phyloP scores from a whole-genome alignment of 2,888 invertebrate genomes.

The Orthosia gracilis region DNA sequence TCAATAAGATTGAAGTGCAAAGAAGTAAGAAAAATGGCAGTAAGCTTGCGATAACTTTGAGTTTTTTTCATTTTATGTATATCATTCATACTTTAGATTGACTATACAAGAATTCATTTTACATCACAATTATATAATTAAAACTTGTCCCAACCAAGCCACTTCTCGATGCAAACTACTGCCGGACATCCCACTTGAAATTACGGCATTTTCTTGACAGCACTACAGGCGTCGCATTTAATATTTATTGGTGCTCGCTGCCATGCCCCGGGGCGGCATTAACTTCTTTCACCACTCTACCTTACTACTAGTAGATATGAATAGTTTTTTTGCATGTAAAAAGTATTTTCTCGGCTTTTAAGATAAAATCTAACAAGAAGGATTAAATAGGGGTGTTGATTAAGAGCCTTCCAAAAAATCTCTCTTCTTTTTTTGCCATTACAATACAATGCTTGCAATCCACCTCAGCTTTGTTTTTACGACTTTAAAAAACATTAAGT shows the following conservation, averaged over 20 bases:
- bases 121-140: neutral
- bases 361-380: neutral
- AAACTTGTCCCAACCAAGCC: neutral
- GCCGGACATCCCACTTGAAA: neutral
- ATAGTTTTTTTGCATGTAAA: constrained; percentile 4
- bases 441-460: no score
- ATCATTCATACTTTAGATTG: no score
- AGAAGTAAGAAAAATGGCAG: no score
- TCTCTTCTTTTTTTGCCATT: neutral
- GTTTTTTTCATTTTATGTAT: no score
- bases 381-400: neutral
- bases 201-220: constrained; percentile 37
- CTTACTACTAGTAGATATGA: neutral
- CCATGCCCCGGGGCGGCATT: constrained; percentile 6
- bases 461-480: no score
- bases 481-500: no score
- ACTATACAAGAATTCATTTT: no score
- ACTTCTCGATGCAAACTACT: neutral
- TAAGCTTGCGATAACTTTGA: no score
- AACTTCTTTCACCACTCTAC: constrained; percentile 27
- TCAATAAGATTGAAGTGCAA: no score
- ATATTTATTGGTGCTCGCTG: constrained; percentile 53
- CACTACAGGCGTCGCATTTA: constrained; percentile 35
- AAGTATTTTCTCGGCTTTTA: neutral
- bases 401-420: neutral